Conservation (phyloP, 2,113 vertebrate species). For the Labeo catla region DNA sequence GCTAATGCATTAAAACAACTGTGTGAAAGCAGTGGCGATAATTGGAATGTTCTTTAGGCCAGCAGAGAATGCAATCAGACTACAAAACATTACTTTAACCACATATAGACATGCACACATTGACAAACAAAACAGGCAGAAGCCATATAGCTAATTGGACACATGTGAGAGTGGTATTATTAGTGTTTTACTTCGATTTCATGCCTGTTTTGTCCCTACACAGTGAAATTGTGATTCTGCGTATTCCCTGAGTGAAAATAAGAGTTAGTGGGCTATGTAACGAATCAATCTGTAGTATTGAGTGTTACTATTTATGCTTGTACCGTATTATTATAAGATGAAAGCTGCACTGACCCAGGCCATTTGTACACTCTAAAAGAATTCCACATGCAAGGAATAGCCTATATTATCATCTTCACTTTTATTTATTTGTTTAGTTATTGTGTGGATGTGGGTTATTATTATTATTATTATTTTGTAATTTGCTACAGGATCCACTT, state of each 20-base stretch:
- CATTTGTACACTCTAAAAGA: background rate
- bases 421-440: background rate
- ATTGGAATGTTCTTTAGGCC: slow-evolving; percentile 61
- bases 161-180: slow-evolving; percentile 50
- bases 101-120: slow-evolving; percentile 56
- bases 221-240: slow-evolving; percentile 30
- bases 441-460: too few species aligned
- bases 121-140: slow-evolving; percentile 55
- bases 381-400: background rate
- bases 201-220: slow-evolving; percentile 39
- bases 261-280: slow-evolving; percentile 28
- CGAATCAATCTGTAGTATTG: slow-evolving; percentile 49
- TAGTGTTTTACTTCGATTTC: slow-evolving; percentile 32
- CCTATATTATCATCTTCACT: background rate
- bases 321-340: slow-evolving; percentile 7
- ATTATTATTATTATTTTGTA: too few species aligned
- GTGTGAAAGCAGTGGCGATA: slow-evolving; percentile 49
- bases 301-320: slow-evolving; percentile 39
- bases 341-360: background rate
- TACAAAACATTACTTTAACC: slow-evolving; percentile 63
- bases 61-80: slow-evolving; percentile 63
- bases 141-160: slow-evolving; percentile 56
- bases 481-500: too few species aligned
- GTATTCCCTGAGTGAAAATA: slow-evolving; percentile 13
- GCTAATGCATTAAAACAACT: slow-evolving; percentile 69